Evolutionary conservation across 2,113 vertebrate species (phyloP), one percentile per base, ranked within the genome.

Genomic region (Lathamus discolor): DNA sequence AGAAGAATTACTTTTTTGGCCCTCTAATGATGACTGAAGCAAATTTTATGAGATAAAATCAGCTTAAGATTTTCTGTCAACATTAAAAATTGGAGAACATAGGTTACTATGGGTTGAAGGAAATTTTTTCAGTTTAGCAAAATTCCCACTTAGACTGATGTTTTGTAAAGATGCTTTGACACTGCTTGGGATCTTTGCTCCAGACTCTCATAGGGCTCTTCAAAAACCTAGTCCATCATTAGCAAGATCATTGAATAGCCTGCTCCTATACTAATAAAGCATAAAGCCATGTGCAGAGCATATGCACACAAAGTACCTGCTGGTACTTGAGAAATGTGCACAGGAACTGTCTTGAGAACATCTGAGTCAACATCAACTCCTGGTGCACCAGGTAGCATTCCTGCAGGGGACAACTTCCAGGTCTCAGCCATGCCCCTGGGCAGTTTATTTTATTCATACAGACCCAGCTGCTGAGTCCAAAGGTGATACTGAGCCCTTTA

Each of bases 351-450:
- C 27, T 51, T 55, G 9, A 2, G 1, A 52, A 39, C 10, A 29
- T 55, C 10, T 3, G 4, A 41, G 28, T 41, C 48, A 61, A 6
- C 35, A 59, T 28, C 11, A 69, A 22, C 1, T 3, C 17, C 11
- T 3, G 1, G 37, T 29, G 3, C 3, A 6, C 17, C 13, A 10
- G 2, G 10, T 11, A 73, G 1, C 13, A 46, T 37, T 73, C 8
- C 19, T 51, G 17, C 12, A 55, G 31, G 43, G 88, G 8, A 52
- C 20, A 22, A 49, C 11, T 78, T 69, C 39, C 55, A 64, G 11
- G 2, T 17, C 8, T 24, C 69, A 62, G 13, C 0, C 7, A 29
- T 1, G 1, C 39, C 18, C 29, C 14, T 3, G 2, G 7, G 14
- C 7, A 35, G 24, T 28, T 51, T 80, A 27, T 6, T 59, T 83